Evolutionary conservation across 2,797 vertebrate species (phyloP).

Genomic region (Sebastes alutus): DNA sequence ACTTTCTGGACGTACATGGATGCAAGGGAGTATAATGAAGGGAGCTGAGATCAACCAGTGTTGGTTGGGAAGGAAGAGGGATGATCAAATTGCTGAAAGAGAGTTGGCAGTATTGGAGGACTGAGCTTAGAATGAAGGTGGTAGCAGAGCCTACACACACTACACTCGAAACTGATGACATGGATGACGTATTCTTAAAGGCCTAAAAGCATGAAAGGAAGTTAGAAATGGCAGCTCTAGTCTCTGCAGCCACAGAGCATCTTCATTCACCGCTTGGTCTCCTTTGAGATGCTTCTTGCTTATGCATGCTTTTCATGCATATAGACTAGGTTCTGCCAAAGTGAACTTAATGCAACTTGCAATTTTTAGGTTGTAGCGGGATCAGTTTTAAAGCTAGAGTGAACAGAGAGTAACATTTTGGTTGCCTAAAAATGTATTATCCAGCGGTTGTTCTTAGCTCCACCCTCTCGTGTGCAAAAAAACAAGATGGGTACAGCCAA

Average conservation of each 20-base stretch:
- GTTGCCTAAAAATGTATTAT: no score
- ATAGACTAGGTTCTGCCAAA: no score
- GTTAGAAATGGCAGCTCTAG: neutral
- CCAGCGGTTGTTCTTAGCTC: no score
- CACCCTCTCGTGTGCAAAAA: no score
- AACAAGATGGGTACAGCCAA: no score
- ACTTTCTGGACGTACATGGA: neutral
- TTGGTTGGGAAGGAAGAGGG: constrained; percentile 30
- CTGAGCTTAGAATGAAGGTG: constrained; percentile 41
- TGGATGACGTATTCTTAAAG: constrained; percentile 11
- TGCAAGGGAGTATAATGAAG: neutral
- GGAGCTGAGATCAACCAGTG: neutral
- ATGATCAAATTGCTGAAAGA: constrained; percentile 31
- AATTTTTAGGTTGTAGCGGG: no score
- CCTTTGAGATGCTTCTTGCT: neutral
- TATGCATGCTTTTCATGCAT: neutral
- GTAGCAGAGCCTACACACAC: constrained; percentile 10
- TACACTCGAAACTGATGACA: neutral
- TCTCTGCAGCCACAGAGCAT: neutral
- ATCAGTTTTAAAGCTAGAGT: no score
- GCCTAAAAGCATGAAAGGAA: neutral
- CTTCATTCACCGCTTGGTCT: neutral
- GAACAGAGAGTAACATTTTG: no score
- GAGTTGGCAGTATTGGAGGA: constrained; percentile 27
- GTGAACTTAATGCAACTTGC: no score